Evolutionary conservation across 1,140 invertebrate genomes (phyloP), one percentile per base, ranked within the genome.

Genomic region (Neuroterus valhalla): DNA sequence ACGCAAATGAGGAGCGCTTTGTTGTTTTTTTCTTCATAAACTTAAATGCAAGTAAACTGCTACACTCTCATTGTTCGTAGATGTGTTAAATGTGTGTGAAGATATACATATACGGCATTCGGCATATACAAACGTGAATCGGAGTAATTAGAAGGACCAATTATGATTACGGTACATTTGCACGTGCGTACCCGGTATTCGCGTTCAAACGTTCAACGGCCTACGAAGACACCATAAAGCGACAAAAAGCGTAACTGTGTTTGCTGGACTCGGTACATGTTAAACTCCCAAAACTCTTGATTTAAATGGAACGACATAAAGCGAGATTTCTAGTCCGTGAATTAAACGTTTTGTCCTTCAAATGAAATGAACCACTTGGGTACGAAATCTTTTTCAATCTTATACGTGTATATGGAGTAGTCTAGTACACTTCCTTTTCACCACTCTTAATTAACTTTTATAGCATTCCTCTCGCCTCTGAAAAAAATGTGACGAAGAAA

Each of bases 91-190:
- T 50, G 17, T 21, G 21, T 21, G 2, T 17, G 48, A 17, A 50
- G 6, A 23, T 14, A 62, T 15, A 55, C 5, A 38, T n/a, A n/a
- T n/a, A n/a, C n/a, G n/a, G n/a, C n/a, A n/a, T n/a, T n/a, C 21
- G 11, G 26, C 23, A 14, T 62, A 26, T 6, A 46, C 19, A 45
- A 46, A 68, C 19, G 67, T 26, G 19, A 15, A 55, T 38, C 31
- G 15, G 46, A 62, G 70, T 84, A 85, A 85, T 85, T 85, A 81
- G 72, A 84, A 72, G 78, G 71, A 85, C 85, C 81, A 85, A 87
- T 87, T 87, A 87, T 85, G 74, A 80, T 85, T 86, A 83, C 85
- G 85, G 85, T 87, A 87, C 77, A 84, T 78, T 52, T 75, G 70
- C 78, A 82, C 82, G 78, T 81, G 82, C 78, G 76, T 78, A 77